Conservation (phyloP, 2,797 vertebrate species). For the Epinephelus awoara region DNA sequence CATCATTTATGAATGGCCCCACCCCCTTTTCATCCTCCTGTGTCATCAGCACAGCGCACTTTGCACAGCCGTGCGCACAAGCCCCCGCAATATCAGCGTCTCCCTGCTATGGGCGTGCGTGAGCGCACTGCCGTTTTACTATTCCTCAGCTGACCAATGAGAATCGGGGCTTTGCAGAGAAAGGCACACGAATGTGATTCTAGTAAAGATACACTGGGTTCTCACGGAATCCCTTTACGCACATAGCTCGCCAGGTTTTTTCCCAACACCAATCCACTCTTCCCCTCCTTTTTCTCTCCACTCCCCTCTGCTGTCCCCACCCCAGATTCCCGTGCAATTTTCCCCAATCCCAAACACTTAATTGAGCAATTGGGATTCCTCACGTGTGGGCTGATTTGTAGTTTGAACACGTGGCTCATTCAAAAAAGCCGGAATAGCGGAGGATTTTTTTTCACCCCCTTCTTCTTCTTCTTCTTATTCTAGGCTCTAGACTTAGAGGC, state of each 20-base stretch:
- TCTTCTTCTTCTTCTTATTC: constrained; percentile 78
- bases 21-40: constrained; percentile 63
- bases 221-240: constrained; percentile 85
- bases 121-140: constrained; percentile 82
- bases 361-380: constrained; percentile 97
- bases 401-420: constrained; percentile 99
- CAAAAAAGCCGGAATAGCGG: constrained; percentile 94
- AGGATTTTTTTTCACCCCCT: constrained; percentile 76
- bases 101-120: constrained; percentile 71
- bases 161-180: constrained; percentile 75
- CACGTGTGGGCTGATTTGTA: constrained; percentile 99
- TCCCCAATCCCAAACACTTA: constrained; percentile 89
- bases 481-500: constrained; percentile 88
- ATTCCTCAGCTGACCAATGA: constrained; percentile 83
- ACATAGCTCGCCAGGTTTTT: constrained; percentile 78
- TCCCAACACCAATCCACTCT: constrained; percentile 78
- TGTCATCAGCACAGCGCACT: constrained; percentile 70
- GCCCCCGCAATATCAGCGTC: constrained; percentile 73
- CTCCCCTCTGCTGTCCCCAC: constrained; percentile 81
- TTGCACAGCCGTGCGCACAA: constrained; percentile 68
- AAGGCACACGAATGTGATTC: constrained; percentile 83
- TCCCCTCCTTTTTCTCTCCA: constrained; percentile 75
- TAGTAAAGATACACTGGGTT: constrained; percentile 81
- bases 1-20: constrained; percentile 79
- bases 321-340: constrained; percentile 83